Evolutionary conservation across 2,113 vertebrate species (phyloP).

Genomic region (Pungitius pungitius): DNA sequence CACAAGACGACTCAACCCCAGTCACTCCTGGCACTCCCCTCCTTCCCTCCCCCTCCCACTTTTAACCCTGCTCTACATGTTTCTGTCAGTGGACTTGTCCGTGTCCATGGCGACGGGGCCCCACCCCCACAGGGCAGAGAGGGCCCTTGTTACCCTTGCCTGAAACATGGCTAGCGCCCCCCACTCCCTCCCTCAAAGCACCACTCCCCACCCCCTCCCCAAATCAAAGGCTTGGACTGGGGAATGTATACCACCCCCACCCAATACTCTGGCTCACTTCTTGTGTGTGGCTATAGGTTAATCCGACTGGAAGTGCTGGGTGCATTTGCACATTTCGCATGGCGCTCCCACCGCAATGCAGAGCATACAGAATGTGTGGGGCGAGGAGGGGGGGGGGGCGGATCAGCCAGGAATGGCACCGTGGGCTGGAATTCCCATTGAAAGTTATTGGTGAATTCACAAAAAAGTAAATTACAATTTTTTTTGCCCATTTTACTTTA

Average conservation of each 20-base stretch:
- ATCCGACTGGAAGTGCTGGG: constrained; percentile 73
- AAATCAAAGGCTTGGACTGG: constrained; percentile 72
- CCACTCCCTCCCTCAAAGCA: constrained; percentile 32
- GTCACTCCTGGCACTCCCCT: constrained; percentile 54
- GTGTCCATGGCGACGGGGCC: constrained; percentile 81
- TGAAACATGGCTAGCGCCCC: constrained; percentile 61
- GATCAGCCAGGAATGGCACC: constrained; percentile 68
- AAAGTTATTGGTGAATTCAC: constrained; percentile 63
- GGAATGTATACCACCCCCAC: constrained; percentile 70
- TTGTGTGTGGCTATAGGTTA: constrained; percentile 76
- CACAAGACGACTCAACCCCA: constrained; percentile 71
- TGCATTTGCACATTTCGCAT: constrained; percentile 74
- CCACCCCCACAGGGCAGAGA: constrained; percentile 77
- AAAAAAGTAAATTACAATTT: constrained; percentile 35
- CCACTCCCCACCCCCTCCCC: constrained; percentile 37
- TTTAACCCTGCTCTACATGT: constrained; percentile 73
- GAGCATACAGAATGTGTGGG: constrained; percentile 55
- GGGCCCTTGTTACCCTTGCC: constrained; percentile 77
- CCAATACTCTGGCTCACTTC: constrained; percentile 63
- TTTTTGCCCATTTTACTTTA: constrained; percentile 46
- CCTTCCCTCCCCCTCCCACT: constrained; percentile 57
- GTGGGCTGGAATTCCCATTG: constrained; percentile 66
- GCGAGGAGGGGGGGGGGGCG: constrained; percentile 19
- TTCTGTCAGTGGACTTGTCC: constrained; percentile 77
- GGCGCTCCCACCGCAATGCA: constrained; percentile 76